Percentiles rank a stretch among this genome's conserved stretches.
Conservation (phyloP, 2,113 vertebrate species). For the Picathartes gymnocephalus region DNA sequence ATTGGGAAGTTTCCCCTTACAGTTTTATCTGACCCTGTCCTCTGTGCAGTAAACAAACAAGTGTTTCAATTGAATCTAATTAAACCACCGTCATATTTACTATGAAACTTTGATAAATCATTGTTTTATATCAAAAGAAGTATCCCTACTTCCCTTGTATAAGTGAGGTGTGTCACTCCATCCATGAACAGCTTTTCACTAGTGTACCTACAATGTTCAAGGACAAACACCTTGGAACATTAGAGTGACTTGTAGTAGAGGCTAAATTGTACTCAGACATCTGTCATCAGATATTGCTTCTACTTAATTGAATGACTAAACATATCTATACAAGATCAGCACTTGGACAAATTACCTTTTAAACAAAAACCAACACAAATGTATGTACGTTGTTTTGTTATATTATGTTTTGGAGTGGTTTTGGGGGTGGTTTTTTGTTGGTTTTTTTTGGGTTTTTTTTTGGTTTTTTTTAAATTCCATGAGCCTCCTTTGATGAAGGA, state of each 20-base stretch:
- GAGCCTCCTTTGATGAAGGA: background rate
- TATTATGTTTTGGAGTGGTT: background rate
- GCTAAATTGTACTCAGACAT: background rate
- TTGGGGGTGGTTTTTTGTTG: no score
- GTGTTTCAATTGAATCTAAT: background rate
- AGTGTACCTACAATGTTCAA: background rate
- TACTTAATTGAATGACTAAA: background rate
- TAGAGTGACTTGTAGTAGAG: background rate
- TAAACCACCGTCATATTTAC: background rate
- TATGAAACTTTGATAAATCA: background rate
- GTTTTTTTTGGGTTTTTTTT: no score
- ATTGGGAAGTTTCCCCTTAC: background rate
- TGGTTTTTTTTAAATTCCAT: background rate
- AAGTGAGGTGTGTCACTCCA: background rate
- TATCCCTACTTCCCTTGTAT: background rate
- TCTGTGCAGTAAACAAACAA: background rate
- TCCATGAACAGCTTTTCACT: background rate
- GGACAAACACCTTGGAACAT: background rate
- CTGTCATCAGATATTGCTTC: background rate
- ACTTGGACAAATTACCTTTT: background rate
- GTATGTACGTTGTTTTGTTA: background rate
- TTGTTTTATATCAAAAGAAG: background rate
- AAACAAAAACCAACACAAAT: background rate
- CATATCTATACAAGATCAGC: background rate
- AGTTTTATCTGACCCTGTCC: background rate